These are phyloP conservation scores for Mobula hypostoma DNA, from an alignment of 2,113 vertebrate genomes.

Conservation along the genomic window DNA sequence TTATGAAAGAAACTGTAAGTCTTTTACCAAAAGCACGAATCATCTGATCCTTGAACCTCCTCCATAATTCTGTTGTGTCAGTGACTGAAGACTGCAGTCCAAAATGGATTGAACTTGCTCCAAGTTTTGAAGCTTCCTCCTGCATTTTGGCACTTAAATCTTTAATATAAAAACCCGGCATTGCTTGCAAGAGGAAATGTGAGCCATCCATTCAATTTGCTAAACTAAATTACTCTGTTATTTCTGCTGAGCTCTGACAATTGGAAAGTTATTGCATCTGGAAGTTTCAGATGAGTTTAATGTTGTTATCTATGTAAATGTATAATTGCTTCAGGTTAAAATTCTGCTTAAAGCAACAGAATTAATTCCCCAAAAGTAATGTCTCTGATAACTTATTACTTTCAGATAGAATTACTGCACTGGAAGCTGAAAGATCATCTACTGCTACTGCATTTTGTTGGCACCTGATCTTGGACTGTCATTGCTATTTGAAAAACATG, in stretches of 20 bases:
- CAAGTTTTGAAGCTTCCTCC: neutral
- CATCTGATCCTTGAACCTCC: neutral
- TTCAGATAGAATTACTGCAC: neutral
- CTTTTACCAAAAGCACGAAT: neutral
- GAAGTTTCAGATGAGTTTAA: neutral
- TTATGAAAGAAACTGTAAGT: neutral
- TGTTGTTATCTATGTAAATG: neutral
- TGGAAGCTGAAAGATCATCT: neutral
- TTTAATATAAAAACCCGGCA: neutral
- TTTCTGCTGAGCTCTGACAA: neutral
- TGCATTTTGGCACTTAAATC: neutral
- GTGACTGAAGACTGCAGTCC: neutral
- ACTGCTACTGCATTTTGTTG: neutral
- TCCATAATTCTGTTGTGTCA: neutral
- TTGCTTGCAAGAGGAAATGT: neutral
- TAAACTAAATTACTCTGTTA: neutral
- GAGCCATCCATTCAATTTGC: neutral
- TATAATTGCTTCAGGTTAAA: neutral
- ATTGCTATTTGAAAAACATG: neutral
- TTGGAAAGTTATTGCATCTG: neutral
- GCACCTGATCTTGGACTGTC: neutral
- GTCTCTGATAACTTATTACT: neutral
- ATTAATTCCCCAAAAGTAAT: neutral
- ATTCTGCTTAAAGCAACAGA: conserved; percentile 1
- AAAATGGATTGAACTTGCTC: neutral